phyloP scores from a whole-genome alignment of 1,140 invertebrate genomes.

The Solenopsis fugax region DNA sequence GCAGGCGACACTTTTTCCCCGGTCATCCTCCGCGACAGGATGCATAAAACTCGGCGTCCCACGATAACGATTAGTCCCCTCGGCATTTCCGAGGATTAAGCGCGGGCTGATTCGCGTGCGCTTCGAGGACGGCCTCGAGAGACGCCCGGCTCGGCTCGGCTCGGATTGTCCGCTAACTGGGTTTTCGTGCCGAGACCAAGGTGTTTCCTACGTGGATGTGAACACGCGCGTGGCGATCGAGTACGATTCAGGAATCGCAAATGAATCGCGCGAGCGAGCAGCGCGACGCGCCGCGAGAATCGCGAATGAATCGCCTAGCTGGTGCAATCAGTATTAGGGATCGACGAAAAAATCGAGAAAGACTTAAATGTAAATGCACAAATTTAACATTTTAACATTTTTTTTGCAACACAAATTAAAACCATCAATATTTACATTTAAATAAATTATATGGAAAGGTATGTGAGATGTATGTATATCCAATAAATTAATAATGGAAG shows the following conservation, averaged over 20 bases:
- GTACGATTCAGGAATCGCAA: slow-evolving; percentile 48
- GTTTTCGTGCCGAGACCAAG: slow-evolving; percentile 71
- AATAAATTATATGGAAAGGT: background rate
- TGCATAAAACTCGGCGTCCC: slow-evolving; percentile 27
- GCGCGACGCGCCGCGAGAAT: slow-evolving; percentile 2
- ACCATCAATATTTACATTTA: too few relatives aligned
- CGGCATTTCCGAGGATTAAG: slow-evolving; percentile 23
- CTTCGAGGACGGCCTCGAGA: slow-evolving; percentile 61
- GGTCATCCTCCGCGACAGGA: background rate
- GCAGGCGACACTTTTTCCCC: background rate
- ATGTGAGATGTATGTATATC: background rate
- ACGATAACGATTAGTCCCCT: slow-evolving; percentile 32
- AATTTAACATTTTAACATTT: background rate
- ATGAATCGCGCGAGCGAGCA: slow-evolving; percentile 30
- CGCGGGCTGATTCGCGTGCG: slow-evolving; percentile 15
- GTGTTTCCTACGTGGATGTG: slow-evolving; percentile 70
- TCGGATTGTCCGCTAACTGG: slow-evolving; percentile 56
- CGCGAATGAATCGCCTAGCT: slow-evolving; percentile 40
- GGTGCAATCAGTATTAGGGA: background rate
- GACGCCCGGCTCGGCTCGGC: slow-evolving; percentile 6
- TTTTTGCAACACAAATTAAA: too few relatives aligned
- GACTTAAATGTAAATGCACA: too few relatives aligned
- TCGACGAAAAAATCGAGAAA: background rate
- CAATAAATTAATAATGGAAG: background rate
- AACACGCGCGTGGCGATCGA: slow-evolving; percentile 46